Percentiles rank a stretch among this genome's conserved stretches.
These are phyloP conservation scores for Folsomia manolachei DNA, from an alignment of 2,888 invertebrate genomes.

Conservation along the genomic window DNA sequence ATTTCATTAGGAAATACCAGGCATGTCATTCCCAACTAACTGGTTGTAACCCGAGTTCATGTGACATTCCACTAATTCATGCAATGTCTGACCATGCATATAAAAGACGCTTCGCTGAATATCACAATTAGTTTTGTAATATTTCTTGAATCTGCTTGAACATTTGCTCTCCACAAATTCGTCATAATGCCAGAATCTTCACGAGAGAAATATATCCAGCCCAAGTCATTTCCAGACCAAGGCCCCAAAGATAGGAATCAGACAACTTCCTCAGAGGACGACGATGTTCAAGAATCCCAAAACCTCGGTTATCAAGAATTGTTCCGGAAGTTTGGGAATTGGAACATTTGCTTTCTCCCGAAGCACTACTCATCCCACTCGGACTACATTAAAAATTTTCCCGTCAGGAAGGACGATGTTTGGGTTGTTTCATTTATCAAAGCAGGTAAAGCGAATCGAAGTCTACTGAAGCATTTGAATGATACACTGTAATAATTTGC, in stretches of 20 bases:
- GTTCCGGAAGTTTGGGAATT: slow-evolving; percentile 39
- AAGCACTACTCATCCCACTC: slow-evolving; percentile 42
- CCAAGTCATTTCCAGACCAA: too few relatives aligned
- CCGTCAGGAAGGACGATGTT: slow-evolving; percentile 57
- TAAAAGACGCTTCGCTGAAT: background rate
- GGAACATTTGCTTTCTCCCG: slow-evolving; percentile 45
- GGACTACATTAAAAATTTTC: slow-evolving; percentile 54
- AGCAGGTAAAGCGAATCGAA: too few relatives aligned
- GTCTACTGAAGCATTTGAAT: too few relatives aligned
- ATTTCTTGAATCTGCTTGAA: background rate
- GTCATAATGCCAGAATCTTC: background rate
- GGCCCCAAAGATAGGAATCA: background rate
- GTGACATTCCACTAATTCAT: background rate
- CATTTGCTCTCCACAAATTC: too few relatives aligned
- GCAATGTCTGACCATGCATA: background rate
- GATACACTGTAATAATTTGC: too few relatives aligned
- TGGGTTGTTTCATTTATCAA: slow-evolving; percentile 55
- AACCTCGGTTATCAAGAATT: slow-evolving; percentile 35
- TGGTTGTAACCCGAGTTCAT: too few relatives aligned
- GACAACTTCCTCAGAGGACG: too few relatives aligned
- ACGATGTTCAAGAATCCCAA: background rate
- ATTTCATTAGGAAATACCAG: background rate
- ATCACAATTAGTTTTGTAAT: background rate
- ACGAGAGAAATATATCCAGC: background rate
- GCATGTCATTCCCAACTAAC: background rate